These are phyloP conservation scores for Pyrocephalus nanus DNA, from an alignment of 2,797 vertebrate species.

Conservation along the genomic window DNA sequence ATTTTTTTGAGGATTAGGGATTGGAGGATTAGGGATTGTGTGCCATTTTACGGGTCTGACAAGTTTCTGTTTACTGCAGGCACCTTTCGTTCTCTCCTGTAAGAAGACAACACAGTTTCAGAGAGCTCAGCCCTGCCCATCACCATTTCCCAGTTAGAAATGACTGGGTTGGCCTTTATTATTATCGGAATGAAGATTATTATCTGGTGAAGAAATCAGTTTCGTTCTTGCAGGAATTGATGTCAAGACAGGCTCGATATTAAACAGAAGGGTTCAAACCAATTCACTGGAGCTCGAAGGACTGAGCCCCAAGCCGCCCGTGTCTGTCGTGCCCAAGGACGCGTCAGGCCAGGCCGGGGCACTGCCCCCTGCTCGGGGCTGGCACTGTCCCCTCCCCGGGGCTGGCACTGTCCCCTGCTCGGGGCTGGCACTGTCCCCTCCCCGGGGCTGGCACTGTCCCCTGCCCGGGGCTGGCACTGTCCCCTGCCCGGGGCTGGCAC, in stretches of 20 bases:
- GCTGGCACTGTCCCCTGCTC: no score
- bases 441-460: no score
- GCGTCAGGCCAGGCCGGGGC: fast-evolving
- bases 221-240: background rate
- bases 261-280: background rate
- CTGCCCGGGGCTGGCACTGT: fast-evolving
- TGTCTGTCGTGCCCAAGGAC: fast-evolving
- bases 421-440: no score
- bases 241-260: background rate
- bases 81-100: background rate
- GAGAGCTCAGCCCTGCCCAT: background rate
- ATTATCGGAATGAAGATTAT: no score
- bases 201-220: background rate
- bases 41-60: background rate
- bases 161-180: no score
- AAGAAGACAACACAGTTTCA: background rate
- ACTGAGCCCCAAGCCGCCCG: fast-evolving
- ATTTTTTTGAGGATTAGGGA: background rate
- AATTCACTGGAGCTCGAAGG: background rate
- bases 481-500: no score
- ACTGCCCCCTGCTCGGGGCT: no score
- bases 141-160: fast-evolving
- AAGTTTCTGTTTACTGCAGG: background rate
- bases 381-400: no score
- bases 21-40: background rate